Conservation (phyloP, 53 echinoderm and acorn worm species). For the Paelopatides confundens region DNA sequence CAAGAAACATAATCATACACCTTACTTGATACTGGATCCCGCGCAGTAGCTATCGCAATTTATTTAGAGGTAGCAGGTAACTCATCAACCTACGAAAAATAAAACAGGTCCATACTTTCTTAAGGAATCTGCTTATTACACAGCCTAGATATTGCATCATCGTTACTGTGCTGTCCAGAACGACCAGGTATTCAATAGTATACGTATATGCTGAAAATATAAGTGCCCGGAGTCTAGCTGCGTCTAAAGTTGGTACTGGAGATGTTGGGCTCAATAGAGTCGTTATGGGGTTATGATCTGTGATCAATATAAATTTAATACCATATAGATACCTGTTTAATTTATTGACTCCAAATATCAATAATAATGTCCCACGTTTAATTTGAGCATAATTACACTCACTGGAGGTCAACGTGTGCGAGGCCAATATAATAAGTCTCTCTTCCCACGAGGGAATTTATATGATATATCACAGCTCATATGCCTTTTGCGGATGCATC, state of each 20-base stretch:
- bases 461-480: neutral
- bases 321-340: constrained; percentile 64
- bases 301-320: constrained; percentile 48
- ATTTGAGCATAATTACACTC: constrained; percentile 75
- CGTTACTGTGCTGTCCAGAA: too few relatives aligned
- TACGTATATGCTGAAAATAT: too few relatives aligned
- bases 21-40: too few relatives aligned
- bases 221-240: too few relatives aligned
- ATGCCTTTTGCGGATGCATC: constrained; percentile 44
- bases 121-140: too few relatives aligned
- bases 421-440: neutral
- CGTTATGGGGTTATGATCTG: constrained; percentile 56
- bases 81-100: too few relatives aligned
- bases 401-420: constrained; percentile 14
- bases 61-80: too few relatives aligned
- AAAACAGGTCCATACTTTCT: too few relatives aligned
- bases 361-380: constrained; percentile 56
- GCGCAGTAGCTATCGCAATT: too few relatives aligned
- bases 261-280: constrained; percentile 37
- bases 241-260: constrained; percentile 43
- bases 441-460: neutral
- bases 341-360: constrained; percentile 66
- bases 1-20: too few relatives aligned
- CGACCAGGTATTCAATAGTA: too few relatives aligned
- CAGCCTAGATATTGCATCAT: too few relatives aligned